A percentile compares a stretch with the other conserved stretches of the same genome.
Evolutionary conservation across 2,888 invertebrate species (phyloP).

Genomic region (Oscheius sp.): DNA sequence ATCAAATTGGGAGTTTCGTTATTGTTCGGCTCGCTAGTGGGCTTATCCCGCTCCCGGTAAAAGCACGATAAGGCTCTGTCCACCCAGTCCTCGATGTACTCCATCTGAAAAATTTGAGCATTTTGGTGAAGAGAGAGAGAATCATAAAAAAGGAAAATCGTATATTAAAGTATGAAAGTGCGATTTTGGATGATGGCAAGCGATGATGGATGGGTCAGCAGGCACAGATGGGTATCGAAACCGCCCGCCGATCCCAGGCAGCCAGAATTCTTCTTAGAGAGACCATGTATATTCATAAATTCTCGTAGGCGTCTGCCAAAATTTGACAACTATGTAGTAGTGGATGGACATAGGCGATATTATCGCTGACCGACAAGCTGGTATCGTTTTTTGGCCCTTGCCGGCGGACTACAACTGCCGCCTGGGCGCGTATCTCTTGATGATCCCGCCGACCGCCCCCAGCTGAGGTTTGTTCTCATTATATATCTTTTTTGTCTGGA

Average conservation of each 20-base stretch:
- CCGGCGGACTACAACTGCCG: constrained; percentile 12
- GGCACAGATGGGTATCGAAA: constrained; percentile 37
- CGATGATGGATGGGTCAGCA: constrained; percentile 38
- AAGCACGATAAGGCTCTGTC: constrained; percentile 60
- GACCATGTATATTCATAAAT: constrained; percentile 18
- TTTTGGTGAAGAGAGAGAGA: not conserved
- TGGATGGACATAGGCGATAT: too few relatives aligned
- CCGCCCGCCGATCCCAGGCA: constrained; percentile 35
- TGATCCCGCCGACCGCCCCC: constrained; percentile 29
- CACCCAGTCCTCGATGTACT: constrained; percentile 61
- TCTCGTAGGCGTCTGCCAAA: not conserved
- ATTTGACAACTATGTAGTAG: not conserved
- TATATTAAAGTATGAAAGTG: constrained; percentile 19
- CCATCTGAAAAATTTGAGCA: constrained; percentile 43
- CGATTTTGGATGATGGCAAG: constrained; percentile 29
- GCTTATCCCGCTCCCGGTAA: constrained; percentile 43
- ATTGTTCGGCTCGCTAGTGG: constrained; percentile 22
- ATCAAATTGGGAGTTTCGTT: constrained; percentile 21
- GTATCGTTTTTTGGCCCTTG: constrained; percentile 4
- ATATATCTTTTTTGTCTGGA: constrained; percentile 1
- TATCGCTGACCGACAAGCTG: not conserved
- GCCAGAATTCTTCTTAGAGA: not conserved
- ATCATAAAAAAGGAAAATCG: not conserved
- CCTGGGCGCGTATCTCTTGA: constrained; percentile 27
- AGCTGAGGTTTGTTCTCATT: constrained; percentile 30